phyloP scores from a whole-genome alignment of 2,113 vertebrate genomes.

The Abramis brama region DNA sequence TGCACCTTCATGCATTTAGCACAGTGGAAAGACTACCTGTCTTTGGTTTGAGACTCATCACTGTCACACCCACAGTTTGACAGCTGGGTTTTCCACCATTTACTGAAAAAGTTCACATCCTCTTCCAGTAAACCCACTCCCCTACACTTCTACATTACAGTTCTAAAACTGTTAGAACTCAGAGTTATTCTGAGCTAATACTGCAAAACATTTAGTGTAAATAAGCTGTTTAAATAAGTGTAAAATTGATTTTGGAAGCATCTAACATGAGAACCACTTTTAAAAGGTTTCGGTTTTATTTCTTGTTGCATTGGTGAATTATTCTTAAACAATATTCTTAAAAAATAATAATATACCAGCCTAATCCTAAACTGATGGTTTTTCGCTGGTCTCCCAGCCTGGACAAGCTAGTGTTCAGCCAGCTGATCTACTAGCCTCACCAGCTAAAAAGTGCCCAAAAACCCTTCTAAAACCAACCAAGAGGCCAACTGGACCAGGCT shows the following conservation, averaged over 20 bases:
- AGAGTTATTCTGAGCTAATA: slow-evolving; percentile 7
- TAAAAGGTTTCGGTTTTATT: not conserved
- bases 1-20: not conserved
- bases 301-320: not conserved
- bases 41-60: slow-evolving; percentile 60
- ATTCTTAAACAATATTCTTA: not conserved
- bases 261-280: not conserved
- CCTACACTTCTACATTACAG: slow-evolving; percentile 48
- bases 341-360: not conserved
- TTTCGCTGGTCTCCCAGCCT: not conserved
- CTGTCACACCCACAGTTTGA: slow-evolving; percentile 65
- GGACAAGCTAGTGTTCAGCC: not conserved
- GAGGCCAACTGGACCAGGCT: not conserved
- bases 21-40: slow-evolving; percentile 63
- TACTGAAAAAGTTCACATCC: slow-evolving; percentile 54
- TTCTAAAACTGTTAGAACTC: not conserved
- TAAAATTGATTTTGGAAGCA: not conserved
- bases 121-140: slow-evolving; percentile 68
- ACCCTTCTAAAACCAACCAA: not conserved
- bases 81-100: slow-evolving; percentile 70
- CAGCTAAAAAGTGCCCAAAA: not conserved
- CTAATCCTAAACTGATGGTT: not conserved
- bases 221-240: not conserved
- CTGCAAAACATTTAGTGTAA: not conserved
- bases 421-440: not conserved